Evolutionary conservation across 2,797 vertebrate species (phyloP).

Genomic region (Phrynocephalus vlangalii): DNA sequence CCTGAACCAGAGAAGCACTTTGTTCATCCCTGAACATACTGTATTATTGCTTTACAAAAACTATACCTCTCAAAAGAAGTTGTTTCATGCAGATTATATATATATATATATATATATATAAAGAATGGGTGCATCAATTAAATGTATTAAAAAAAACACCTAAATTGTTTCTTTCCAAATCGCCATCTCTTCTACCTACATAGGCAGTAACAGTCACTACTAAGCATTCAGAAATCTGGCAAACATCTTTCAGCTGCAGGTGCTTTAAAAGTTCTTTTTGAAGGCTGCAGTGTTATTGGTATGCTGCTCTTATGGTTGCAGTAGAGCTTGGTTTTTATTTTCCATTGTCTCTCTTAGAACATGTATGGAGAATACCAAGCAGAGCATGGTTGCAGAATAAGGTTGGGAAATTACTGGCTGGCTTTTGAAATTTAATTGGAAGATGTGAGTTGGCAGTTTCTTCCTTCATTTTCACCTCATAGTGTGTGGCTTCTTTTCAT

Average conservation of each 20-base stretch:
- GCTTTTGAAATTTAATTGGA: slow-evolving; percentile 13
- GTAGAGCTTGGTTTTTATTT: background rate
- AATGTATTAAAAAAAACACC: background rate
- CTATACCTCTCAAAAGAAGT: background rate
- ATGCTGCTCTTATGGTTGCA: background rate
- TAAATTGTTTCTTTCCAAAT: background rate
- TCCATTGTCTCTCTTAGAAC: background rate
- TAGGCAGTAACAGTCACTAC: background rate
- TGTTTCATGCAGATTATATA: background rate
- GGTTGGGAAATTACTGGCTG: background rate
- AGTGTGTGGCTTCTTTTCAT: background rate
- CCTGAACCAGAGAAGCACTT: too few relatives aligned
- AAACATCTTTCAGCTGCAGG: background rate
- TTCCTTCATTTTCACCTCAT: background rate
- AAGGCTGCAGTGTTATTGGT: background rate
- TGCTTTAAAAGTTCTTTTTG: background rate
- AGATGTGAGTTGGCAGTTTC: background rate
- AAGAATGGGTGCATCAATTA: too few relatives aligned
- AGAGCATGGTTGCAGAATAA: background rate
- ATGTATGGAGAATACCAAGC: background rate
- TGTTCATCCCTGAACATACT: background rate
- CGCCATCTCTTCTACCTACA: background rate
- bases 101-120: background rate
- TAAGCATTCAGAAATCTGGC: background rate
- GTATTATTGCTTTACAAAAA: background rate